Conservation (phyloP, 2,113 vertebrate species). For the Myotis brandtii region DNA sequence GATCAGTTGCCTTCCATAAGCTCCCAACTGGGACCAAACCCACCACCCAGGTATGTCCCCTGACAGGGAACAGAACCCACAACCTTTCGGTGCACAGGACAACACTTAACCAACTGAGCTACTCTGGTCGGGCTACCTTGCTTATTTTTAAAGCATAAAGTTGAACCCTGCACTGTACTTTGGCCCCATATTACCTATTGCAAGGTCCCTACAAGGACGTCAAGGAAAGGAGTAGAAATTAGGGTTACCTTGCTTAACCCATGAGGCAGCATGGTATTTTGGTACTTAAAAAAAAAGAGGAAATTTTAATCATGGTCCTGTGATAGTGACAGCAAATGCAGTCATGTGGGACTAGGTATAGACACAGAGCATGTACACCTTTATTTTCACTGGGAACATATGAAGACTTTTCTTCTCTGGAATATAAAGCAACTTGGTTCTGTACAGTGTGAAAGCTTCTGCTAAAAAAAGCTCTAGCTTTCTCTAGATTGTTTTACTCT, state of each 20-base stretch:
- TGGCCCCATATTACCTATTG: neutral
- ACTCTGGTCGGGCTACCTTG: neutral
- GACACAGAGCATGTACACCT: neutral
- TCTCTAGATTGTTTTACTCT: neutral
- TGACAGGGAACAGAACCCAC: too few relatives aligned
- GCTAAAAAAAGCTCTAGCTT: neutral
- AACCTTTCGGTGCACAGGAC: too few relatives aligned
- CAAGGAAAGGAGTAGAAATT: constrained; percentile 49
- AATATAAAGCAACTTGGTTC: neutral
- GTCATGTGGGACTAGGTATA: neutral
- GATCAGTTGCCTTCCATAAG: too few relatives aligned
- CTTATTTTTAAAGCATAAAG: constrained; percentile 47
- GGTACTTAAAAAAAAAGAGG: constrained; percentile 21
- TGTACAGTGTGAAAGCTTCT: neutral
- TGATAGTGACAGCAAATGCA: constrained; percentile 55
- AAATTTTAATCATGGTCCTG: constrained; percentile 40
- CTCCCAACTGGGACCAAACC: too few relatives aligned
- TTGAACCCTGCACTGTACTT: neutral
- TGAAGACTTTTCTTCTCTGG: neutral
- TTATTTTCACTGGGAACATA: constrained; percentile 1
- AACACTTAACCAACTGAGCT: too few relatives aligned
- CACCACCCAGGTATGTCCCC: too few relatives aligned
- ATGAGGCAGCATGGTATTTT: constrained; percentile 23
- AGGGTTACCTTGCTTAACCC: neutral
- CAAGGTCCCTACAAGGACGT: neutral